phyloP scores from a whole-genome alignment of 1,140 invertebrate species.

The Bombus balteatus region DNA sequence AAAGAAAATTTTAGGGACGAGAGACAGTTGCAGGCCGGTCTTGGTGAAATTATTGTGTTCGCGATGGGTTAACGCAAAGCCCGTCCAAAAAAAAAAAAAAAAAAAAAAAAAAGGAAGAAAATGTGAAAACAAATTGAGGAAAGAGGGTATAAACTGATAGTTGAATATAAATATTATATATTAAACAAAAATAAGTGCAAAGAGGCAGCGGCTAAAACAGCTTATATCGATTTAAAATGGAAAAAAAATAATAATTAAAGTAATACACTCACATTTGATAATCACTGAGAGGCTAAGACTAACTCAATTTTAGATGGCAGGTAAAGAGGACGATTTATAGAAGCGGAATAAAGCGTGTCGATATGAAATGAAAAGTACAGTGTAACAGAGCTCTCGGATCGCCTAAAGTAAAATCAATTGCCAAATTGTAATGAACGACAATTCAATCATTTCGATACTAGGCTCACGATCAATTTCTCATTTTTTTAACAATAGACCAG shows the following conservation, averaged over 20 bases:
- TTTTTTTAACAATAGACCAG: neutral
- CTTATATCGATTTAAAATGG: slow-evolving; percentile 71
- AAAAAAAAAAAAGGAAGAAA: neutral
- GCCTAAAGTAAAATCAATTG: slow-evolving; percentile 23
- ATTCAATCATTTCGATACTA: neutral
- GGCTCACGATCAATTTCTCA: neutral
- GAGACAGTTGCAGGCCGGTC: slow-evolving; percentile 36
- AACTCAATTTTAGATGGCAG: slow-evolving; percentile 79
- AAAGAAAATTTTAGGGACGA: neutral
- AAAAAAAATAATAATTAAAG: slow-evolving; percentile 70
- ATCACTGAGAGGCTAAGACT: slow-evolving; percentile 84
- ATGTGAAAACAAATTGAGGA: neutral
- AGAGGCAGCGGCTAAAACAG: slow-evolving; percentile 78
- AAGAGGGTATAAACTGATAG: slow-evolving; percentile 45
- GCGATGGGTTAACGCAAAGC: slow-evolving; percentile 53
- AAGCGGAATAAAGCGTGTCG: neutral
- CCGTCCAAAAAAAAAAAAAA: slow-evolving; percentile 42
- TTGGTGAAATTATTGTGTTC: slow-evolving; percentile 48
- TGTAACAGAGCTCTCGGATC: slow-evolving; percentile 47
- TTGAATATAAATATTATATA: slow-evolving; percentile 32
- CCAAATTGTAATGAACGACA: neutral
- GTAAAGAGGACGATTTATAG: slow-evolving; percentile 52
- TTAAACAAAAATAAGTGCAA: slow-evolving; percentile 61
- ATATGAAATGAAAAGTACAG: slow-evolving; percentile 12
- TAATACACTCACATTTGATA: slow-evolving; percentile 81